phyloP scores from a whole-genome alignment of 2,888 invertebrate species.

The Cistogaster globosa region DNA sequence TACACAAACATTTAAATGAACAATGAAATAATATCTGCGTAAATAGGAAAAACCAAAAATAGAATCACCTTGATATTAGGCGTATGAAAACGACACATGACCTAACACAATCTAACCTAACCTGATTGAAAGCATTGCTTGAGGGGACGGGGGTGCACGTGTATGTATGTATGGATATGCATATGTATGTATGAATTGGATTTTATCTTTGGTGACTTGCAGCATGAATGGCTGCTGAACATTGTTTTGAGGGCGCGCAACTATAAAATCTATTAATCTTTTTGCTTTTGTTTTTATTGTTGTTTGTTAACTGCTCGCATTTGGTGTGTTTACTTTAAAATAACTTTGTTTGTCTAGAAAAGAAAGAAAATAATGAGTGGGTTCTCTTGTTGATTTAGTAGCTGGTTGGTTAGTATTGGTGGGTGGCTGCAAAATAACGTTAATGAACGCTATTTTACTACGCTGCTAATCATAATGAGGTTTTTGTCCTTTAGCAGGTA shows the following conservation, averaged over 20 bases:
- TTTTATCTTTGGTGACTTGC: neutral
- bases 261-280: conserved; percentile 46
- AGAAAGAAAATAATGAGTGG: conserved; percentile 29
- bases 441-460: neutral
- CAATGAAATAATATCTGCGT: conserved; percentile 28
- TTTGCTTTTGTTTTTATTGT: conserved; percentile 21
- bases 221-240: conserved; percentile 25
- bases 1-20: conserved; percentile 3
- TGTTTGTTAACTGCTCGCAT: conserved; percentile 33
- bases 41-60: neutral
- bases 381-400: conserved; percentile 20
- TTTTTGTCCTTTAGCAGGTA: conserved; percentile 42
- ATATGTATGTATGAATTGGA: too few species aligned
- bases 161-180: neutral
- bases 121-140: conserved; percentile 32
- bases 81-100: conserved; percentile 55
- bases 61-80: conserved; percentile 64
- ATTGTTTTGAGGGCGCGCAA: conserved; percentile 41
- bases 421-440: neutral
- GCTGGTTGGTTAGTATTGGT: neutral
- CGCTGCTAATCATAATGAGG: conserved; percentile 29
- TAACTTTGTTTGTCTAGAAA: conserved; percentile 52
- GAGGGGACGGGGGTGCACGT: neutral
- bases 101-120: conserved; percentile 64
- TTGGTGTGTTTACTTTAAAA: conserved; percentile 56